Percentiles rank a stretch among this genome's conserved stretches.
These are phyloP conservation scores for Drosophila planitibia DNA, from an alignment of 2,888 invertebrate genomes.

Conservation along the genomic window DNA sequence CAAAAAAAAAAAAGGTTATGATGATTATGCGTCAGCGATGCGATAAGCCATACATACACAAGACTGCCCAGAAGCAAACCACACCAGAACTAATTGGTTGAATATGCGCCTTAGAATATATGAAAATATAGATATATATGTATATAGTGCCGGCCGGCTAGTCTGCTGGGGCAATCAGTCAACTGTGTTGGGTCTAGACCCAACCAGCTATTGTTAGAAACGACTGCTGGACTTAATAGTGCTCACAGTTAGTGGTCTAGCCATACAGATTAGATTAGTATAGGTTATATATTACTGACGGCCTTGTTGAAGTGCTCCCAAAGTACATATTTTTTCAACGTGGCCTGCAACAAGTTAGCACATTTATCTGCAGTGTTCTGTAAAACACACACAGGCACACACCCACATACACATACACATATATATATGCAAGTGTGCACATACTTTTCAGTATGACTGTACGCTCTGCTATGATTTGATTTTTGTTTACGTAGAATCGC, in stretches of 20 bases:
- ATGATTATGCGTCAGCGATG: constrained; percentile 22
- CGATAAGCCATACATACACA: constrained; percentile 22
- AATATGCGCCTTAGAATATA: constrained; percentile 43
- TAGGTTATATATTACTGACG: constrained; percentile 20
- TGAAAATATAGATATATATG: neutral
- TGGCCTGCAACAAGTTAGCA: constrained; percentile 28
- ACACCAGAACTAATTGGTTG: constrained; percentile 51
- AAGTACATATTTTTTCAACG: constrained; percentile 32
- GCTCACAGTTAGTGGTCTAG: constrained; percentile 59
- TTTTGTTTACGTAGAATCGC: constrained; percentile 26
- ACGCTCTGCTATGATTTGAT: constrained; percentile 26
- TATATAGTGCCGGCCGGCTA: constrained; percentile 1
- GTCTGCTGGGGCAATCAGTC: constrained; percentile 23
- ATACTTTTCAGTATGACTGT: neutral
- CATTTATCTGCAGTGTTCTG: constrained; percentile 9
- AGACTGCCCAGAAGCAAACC: neutral
- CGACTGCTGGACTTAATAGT: constrained; percentile 28
- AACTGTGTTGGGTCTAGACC: constrained; percentile 54
- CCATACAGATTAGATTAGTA: constrained; percentile 58
- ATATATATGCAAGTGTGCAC: neutral
- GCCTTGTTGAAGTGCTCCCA: constrained; percentile 42
- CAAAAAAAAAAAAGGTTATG: neutral
- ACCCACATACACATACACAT: neutral
- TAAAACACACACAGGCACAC: neutral
- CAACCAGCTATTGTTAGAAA: constrained; percentile 15